A percentile compares a stretch with the other conserved stretches of the same genome.
phyloP scores from a whole-genome alignment of 2,113 vertebrate species.

The Siniperca chuatsi region DNA sequence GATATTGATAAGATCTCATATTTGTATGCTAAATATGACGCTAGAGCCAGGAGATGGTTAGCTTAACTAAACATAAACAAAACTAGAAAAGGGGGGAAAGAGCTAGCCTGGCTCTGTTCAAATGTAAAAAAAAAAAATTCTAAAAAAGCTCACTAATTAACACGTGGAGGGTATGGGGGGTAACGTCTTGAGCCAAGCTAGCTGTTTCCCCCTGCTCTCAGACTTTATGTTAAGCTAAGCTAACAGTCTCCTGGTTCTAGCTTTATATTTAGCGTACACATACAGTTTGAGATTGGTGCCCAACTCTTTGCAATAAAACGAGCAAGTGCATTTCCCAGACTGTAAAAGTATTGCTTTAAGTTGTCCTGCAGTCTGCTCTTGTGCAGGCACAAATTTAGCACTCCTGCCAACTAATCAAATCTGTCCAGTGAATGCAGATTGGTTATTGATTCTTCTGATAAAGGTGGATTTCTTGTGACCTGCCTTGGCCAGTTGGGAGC shows the following conservation, averaged over 20 bases:
- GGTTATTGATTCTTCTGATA: slow-evolving; percentile 1
- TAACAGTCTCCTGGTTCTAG: neutral
- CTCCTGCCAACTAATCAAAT: neutral
- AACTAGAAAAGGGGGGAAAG: neutral
- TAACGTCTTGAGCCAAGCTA: neutral
- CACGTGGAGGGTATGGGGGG: too few species aligned
- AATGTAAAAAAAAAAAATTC: neutral
- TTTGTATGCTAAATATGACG: neutral
- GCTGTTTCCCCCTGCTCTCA: neutral
- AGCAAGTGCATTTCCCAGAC: neutral
- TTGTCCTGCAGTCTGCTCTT: neutral
- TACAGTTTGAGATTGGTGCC: too few species aligned
- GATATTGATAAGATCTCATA: too few species aligned
- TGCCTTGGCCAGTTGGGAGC: slow-evolving; percentile 1
- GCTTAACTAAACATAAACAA: neutral
- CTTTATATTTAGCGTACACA: neutral
- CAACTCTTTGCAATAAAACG: neutral
- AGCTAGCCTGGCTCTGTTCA: neutral
- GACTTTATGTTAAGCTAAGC: neutral
- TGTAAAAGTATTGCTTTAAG: neutral
- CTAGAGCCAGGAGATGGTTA: neutral
- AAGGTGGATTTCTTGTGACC: slow-evolving; percentile 16
- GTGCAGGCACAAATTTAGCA: neutral
- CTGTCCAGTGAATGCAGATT: neutral
- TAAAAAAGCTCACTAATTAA: neutral